Percentiles rank a stretch among this genome's conserved stretches.
Evolutionary conservation across 2,888 invertebrate genomes (phyloP).

Genomic region (Dysmachus trigonus): DNA sequence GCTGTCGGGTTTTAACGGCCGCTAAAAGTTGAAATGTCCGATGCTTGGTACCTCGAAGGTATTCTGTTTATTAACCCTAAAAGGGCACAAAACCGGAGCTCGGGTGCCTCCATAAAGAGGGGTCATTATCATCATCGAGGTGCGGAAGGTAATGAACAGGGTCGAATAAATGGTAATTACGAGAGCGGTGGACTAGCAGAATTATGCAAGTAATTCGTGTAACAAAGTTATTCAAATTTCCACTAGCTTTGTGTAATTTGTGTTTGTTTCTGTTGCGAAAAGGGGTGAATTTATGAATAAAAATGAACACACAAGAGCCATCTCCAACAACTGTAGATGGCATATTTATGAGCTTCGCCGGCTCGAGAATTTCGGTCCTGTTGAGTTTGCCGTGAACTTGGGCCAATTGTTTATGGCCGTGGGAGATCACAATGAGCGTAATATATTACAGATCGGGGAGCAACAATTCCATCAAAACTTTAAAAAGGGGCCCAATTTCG

Average conservation of each 20-base stretch:
- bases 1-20: neutral
- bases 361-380: neutral
- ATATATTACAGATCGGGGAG: conserved; percentile 35
- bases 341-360: conserved; percentile 31
- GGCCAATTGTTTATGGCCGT: conserved; percentile 26
- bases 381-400: neutral
- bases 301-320: conserved; percentile 30
- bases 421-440: neutral
- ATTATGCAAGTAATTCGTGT: conserved; percentile 29
- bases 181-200: conserved; percentile 17
- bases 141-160: conserved; percentile 9
- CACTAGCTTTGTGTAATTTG: conserved; percentile 43
- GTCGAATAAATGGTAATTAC: conserved; percentile 38
- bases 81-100: neutral
- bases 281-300: conserved; percentile 42
- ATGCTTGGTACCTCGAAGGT: neutral
- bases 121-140: neutral
- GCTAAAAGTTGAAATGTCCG: neutral
- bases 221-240: conserved; percentile 43
- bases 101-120: neutral
- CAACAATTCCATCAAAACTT: conserved; percentile 35
- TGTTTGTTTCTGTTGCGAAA: conserved; percentile 37
- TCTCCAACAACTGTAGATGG: conserved; percentile 34
- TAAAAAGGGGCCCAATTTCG: neutral
- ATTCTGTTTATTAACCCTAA: conserved; percentile 10